A percentile compares a stretch with the other conserved stretches of the same genome.
Evolutionary conservation across 2,888 invertebrate genomes (phyloP).

Genomic region (Autographa gamma): DNA sequence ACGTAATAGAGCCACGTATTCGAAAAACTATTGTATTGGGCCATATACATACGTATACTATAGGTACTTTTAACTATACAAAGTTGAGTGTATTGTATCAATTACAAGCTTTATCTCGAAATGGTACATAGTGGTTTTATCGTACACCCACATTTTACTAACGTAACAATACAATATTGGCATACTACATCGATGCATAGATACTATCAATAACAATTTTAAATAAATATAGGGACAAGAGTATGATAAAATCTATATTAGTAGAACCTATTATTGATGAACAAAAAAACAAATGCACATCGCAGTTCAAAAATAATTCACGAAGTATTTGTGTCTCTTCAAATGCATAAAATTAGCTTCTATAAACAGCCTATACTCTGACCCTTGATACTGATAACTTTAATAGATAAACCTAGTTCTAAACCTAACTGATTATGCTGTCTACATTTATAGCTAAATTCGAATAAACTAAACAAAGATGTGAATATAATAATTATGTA

Average conservation of each 20-base stretch:
- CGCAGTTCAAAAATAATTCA: too few relatives aligned
- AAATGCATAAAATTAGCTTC: background rate
- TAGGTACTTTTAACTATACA: background rate
- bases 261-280: too few relatives aligned
- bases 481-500: too few relatives aligned
- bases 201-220: too few relatives aligned
- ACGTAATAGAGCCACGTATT: too few relatives aligned
- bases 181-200: background rate
- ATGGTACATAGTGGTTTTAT: background rate
- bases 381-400: background rate
- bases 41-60: too few relatives aligned
- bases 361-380: background rate
- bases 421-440: background rate
- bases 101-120: slow-evolving; percentile 2
- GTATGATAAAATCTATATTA: too few relatives aligned
- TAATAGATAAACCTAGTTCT: background rate
- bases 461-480: too few relatives aligned
- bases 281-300: too few relatives aligned
- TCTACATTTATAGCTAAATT: too few relatives aligned
- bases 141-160: background rate
- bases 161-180: background rate
- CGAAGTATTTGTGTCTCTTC: background rate
- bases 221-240: too few relatives aligned
- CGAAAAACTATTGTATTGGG: too few relatives aligned
- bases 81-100: background rate